A percentile compares a stretch with the other conserved stretches of the same genome.
These are phyloP conservation scores for Callospermophilus lateralis DNA, from an alignment of 2,113 vertebrate genomes.

Conservation along the genomic window DNA sequence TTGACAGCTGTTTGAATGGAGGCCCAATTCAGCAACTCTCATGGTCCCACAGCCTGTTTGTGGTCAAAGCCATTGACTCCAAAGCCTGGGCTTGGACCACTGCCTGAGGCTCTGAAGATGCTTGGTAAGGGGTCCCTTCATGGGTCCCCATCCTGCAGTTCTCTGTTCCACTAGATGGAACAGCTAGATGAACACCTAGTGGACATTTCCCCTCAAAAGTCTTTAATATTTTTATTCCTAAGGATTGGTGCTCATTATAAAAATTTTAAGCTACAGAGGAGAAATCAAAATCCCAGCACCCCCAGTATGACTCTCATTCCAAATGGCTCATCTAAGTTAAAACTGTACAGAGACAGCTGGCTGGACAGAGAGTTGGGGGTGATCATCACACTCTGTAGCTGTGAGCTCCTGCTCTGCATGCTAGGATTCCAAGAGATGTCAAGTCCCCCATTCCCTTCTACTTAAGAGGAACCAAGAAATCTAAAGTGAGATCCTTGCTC, in stretches of 20 bases:
- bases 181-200: fast-evolving
- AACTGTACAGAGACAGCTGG: fast-evolving
- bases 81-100: too few species aligned
- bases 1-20: too few species aligned
- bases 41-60: too few species aligned
- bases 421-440: neutral
- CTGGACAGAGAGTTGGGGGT: fast-evolving
- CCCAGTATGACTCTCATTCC: fast-evolving
- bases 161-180: too few species aligned
- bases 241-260: neutral
- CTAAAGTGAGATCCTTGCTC: neutral
- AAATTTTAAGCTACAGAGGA: neutral
- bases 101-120: too few species aligned
- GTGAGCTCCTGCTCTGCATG: fast-evolving
- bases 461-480: neutral
- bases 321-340: fast-evolving
- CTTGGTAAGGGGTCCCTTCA: too few species aligned
- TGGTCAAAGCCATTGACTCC: too few species aligned
- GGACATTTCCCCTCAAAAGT: neutral
- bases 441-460: neutral
- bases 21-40: too few species aligned
- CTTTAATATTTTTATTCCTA: neutral
- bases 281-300: neutral
- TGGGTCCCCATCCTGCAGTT: too few species aligned
- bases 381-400: fast-evolving